Conservation (phyloP, 2,113 vertebrate genomes). For the Zosterops hypoxanthus region DNA sequence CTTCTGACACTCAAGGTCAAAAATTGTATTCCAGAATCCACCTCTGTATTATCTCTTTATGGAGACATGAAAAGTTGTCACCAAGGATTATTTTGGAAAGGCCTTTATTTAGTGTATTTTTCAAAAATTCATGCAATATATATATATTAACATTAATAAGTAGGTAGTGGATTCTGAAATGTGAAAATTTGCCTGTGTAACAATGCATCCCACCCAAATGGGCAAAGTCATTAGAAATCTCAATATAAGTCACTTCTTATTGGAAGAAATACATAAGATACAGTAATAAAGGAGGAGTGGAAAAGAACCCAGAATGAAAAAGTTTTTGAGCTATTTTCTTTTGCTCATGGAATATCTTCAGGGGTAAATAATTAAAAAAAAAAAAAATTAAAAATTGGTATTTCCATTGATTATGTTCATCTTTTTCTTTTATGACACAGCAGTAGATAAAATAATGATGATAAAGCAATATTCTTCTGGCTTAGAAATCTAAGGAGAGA, state of each 20-base stretch:
- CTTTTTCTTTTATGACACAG: not conserved
- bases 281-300: not conserved
- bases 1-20: not conserved
- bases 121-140: not conserved
- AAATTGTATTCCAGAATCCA: not conserved
- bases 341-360: not conserved
- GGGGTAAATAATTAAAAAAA: not conserved
- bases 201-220: not conserved
- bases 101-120: not conserved
- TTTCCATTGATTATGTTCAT: not conserved
- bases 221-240: not conserved
- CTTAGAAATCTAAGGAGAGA: not conserved
- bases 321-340: not conserved
- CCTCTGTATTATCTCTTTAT: not conserved
- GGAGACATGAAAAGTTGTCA: not conserved
- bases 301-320: not conserved
- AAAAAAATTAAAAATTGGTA: not conserved
- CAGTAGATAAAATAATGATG: not conserved
- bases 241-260: not conserved
- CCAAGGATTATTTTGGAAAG: not conserved
- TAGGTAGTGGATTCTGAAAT: not conserved
- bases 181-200: not conserved
- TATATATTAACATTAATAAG: not conserved
- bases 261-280: not conserved
- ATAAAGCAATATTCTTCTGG: not conserved